These are phyloP conservation scores for Hepsetus odoe DNA, from an alignment of 2,113 vertebrate species.

Conservation along the genomic window DNA sequence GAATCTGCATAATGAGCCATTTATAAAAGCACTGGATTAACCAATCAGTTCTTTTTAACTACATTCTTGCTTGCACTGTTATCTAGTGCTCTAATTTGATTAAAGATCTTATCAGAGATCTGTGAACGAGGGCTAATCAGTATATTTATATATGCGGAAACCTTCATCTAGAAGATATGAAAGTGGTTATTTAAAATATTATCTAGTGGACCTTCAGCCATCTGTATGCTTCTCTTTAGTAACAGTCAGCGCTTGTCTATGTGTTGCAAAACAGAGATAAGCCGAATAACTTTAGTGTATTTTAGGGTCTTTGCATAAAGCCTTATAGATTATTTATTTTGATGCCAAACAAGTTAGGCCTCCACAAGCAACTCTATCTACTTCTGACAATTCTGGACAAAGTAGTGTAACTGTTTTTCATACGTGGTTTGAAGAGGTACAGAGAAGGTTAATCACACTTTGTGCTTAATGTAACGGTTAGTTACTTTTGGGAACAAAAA, in stretches of 20 bases:
- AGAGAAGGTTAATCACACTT: not conserved
- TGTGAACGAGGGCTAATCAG: not conserved
- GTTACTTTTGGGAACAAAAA: not conserved
- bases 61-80: not conserved
- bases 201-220: conserved; percentile 64
- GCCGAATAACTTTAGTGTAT: not conserved
- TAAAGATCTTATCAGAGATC: not conserved
- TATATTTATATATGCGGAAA: conserved; percentile 1
- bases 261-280: conserved; percentile 19
- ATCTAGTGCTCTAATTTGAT: not conserved
- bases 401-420: not conserved
- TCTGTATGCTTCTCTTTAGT: conserved; percentile 54
- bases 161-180: not conserved
- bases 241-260: conserved; percentile 24
- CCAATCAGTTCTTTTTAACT: not conserved
- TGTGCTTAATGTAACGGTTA: conserved; percentile 15
- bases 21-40: not conserved
- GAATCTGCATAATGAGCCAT: not conserved
- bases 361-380: no score
- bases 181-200: conserved; percentile 53
- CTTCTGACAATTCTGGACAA: no score
- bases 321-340: not conserved
- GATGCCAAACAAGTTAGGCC: no score
- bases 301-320: not conserved
- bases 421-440: not conserved